These are phyloP conservation scores for Zingel zingel DNA, from an alignment of 2,113 vertebrate species.

Conservation along the genomic window DNA sequence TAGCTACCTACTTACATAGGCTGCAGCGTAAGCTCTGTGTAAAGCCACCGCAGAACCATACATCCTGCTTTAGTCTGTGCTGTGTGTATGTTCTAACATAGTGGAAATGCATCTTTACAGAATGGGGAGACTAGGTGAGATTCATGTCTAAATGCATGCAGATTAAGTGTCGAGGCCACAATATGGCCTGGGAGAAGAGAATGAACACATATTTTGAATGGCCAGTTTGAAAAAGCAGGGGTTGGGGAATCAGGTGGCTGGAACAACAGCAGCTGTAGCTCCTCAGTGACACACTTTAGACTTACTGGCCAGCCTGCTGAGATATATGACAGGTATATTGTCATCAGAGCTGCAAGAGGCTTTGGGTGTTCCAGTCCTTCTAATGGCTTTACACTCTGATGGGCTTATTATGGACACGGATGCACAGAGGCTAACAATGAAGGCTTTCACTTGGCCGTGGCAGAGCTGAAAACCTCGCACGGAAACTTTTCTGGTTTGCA, in stretches of 20 bases:
- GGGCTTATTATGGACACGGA: slow-evolving; percentile 42
- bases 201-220: slow-evolving; percentile 37
- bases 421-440: slow-evolving; percentile 43
- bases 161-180: not conserved
- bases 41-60: no score
- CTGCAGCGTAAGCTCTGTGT: no score
- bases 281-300: slow-evolving; percentile 43
- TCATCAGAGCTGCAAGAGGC: slow-evolving; percentile 26
- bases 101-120: not conserved
- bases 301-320: slow-evolving; percentile 29
- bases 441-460: slow-evolving; percentile 37
- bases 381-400: slow-evolving; percentile 46
- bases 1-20: no score
- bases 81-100: not conserved
- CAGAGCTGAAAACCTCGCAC: slow-evolving; percentile 3
- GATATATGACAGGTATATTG: slow-evolving; percentile 70
- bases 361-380: slow-evolving; percentile 13
- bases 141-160: slow-evolving; percentile 3
- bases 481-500: slow-evolving; percentile 35
- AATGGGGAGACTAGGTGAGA: not conserved
- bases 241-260: slow-evolving; percentile 16
- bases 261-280: slow-evolving; percentile 52
- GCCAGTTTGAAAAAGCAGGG: slow-evolving; percentile 30
- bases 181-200: slow-evolving; percentile 26
- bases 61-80: not conserved